Evolutionary conservation across 2,888 invertebrate genomes (phyloP).

Genomic region (Sympetrum striolatum): DNA sequence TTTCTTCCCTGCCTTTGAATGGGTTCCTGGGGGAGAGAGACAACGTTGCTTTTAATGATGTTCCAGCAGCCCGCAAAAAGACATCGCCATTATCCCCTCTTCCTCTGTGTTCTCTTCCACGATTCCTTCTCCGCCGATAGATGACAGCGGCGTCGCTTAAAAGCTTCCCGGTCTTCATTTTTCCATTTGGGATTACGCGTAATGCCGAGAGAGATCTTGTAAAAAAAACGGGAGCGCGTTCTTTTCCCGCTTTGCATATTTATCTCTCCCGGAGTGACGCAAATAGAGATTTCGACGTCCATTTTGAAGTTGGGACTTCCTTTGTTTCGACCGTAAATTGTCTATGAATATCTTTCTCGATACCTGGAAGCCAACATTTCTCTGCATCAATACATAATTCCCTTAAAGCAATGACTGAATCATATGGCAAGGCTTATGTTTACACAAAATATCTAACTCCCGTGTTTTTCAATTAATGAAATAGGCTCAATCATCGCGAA

Average conservation of each 20-base stretch:
- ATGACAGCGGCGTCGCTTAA: not conserved
- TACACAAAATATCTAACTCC: no score
- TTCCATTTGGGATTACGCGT: not conserved
- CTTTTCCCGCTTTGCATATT: not conserved
- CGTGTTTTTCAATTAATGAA: no score
- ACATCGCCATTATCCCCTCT: not conserved
- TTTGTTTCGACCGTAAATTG: no score
- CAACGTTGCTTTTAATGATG: not conserved
- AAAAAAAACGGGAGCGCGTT: not conserved
- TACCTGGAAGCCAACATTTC: not conserved
- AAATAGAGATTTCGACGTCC: not conserved
- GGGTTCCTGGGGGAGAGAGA: not conserved
- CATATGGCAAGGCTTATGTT: no score
- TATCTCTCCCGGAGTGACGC: not conserved
- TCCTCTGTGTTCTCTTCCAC: not conserved
- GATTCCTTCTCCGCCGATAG: not conserved
- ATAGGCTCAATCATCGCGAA: no score
- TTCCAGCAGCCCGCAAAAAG: not conserved
- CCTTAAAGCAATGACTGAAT: no score
- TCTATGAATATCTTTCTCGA: not conserved
- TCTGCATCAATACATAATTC: no score
- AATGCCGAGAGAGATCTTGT: not conserved
- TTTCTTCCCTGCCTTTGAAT: not conserved
- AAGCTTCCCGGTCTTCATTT: not conserved
- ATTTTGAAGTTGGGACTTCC: no score